Conservation (phyloP, 2,113 vertebrate species). For the Spea bombifrons region DNA sequence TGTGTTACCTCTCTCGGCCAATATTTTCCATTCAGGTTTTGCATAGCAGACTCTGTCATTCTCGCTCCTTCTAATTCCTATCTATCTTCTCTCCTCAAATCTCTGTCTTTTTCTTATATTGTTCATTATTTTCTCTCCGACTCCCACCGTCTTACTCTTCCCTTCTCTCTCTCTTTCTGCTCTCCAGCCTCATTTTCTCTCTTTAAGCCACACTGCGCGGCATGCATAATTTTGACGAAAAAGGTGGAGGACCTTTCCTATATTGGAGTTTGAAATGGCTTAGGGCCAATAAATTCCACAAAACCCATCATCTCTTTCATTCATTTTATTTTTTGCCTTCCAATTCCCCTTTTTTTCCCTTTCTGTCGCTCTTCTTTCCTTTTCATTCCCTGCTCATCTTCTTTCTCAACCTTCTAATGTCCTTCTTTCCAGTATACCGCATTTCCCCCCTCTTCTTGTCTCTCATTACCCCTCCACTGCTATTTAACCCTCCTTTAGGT, state of each 20-base stretch:
- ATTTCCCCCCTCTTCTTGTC: not conserved
- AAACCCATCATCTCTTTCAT: too few species aligned
- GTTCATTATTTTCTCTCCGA: too few species aligned
- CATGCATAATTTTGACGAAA: too few species aligned
- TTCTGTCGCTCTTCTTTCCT: not conserved
- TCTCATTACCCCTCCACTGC: not conserved
- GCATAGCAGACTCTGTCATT: too few species aligned
- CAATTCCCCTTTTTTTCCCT: not conserved
- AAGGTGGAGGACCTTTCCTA: too few species aligned
- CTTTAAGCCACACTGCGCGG: not conserved
- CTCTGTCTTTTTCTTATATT: too few species aligned
- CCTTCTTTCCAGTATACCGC: not conserved
- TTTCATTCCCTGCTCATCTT: not conserved
- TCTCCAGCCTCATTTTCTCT: not conserved
- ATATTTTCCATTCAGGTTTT: too few species aligned
- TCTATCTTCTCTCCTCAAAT: too few species aligned
- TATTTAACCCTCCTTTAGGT: not conserved
- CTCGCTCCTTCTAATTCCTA: not conserved
- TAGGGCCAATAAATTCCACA: too few species aligned
- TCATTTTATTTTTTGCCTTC: not conserved
- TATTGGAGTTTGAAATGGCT: too few species aligned
- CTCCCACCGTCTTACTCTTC: too few species aligned
- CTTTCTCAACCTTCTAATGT: not conserved
- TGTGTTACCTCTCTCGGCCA: too few species aligned
- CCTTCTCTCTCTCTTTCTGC: not conserved